A percentile compares a stretch with the other conserved stretches of the same genome.
Evolutionary conservation across 1,140 invertebrate genomes (phyloP).

Genomic region (Diploscapter pachys): DNA sequence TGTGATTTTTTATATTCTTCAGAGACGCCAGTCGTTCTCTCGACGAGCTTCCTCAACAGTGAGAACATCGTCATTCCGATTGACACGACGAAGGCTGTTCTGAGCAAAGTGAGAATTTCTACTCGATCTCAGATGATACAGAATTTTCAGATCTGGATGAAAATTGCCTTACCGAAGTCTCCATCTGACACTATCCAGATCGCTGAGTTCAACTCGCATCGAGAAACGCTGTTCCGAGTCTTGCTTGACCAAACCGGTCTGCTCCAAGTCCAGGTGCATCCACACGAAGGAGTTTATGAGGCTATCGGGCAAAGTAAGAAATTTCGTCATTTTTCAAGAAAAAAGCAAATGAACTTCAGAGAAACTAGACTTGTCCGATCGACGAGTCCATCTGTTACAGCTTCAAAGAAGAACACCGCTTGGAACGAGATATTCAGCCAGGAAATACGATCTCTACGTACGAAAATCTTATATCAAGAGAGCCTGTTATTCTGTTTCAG

Average conservation of each 20-base stretch:
- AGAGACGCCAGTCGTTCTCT: conserved; percentile 21
- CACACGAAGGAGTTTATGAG: no score
- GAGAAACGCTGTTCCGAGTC: conserved; percentile 18
- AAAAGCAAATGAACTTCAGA: neutral
- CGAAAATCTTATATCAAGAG: neutral
- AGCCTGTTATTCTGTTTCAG: conserved; percentile 1
- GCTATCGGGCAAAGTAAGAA: conserved; percentile 4
- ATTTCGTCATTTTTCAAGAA: conserved; percentile 7
- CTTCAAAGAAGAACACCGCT: conserved; percentile 19
- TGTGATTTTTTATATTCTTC: conserved; percentile 1
- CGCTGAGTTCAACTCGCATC: conserved; percentile 28
- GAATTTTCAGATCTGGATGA: conserved; percentile 12
- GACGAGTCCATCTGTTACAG: conserved; percentile 20
- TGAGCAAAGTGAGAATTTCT: conserved; percentile 2
- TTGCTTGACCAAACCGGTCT: no score
- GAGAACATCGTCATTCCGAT: conserved; percentile 20
- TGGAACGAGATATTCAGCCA: conserved; percentile 24
- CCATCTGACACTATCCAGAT: conserved; percentile 4
- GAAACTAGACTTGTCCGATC: conserved; percentile 10
- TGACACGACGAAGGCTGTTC: conserved; percentile 18
- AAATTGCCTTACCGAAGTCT: conserved; percentile 17
- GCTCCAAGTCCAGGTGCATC: neutral
- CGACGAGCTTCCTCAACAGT: conserved; percentile 12
- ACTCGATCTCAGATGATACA: no score
- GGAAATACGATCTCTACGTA: conserved; percentile 28